Conservation (phyloP, 2,888 invertebrate species). For the Chaitophorus viminalis region DNA sequence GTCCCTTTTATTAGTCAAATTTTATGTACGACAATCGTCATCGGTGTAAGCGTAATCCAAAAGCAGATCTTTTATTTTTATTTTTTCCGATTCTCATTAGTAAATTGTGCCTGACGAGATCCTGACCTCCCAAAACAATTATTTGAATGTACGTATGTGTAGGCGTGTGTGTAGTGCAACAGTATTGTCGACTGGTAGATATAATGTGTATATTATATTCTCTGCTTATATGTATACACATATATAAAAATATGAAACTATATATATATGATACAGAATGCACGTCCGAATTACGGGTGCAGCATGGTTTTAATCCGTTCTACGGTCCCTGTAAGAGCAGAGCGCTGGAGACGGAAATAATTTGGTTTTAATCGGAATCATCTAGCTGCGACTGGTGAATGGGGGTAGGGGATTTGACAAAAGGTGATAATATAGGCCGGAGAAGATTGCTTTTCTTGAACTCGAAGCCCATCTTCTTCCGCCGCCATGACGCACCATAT, state of each 20-base stretch:
- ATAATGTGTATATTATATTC: background rate
- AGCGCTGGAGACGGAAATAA: background rate
- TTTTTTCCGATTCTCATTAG: background rate
- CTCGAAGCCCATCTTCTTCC: background rate
- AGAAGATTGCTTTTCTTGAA: background rate
- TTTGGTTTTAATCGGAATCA: background rate
- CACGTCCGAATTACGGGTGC: background rate
- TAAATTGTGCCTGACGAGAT: background rate
- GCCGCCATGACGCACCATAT: background rate
- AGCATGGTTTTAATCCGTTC: background rate
- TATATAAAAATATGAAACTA: too few relatives aligned
- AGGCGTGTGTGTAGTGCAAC: background rate
- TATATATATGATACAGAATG: too few relatives aligned
- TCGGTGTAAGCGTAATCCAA: background rate
- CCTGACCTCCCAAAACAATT: background rate
- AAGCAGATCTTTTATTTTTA: background rate
- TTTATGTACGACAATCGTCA: too few relatives aligned
- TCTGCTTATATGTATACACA: too few relatives aligned
- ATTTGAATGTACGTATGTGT: too few relatives aligned
- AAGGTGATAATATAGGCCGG: background rate
- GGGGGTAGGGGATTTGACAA: background rate
- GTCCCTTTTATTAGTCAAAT: too few relatives aligned
- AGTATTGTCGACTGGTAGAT: background rate
- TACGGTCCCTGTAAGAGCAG: background rate
- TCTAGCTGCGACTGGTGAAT: background rate